Evolutionary conservation across 2,888 invertebrate species (phyloP), one percentile per base, ranked within the genome.

Genomic region (Epistrophe eligans): DNA sequence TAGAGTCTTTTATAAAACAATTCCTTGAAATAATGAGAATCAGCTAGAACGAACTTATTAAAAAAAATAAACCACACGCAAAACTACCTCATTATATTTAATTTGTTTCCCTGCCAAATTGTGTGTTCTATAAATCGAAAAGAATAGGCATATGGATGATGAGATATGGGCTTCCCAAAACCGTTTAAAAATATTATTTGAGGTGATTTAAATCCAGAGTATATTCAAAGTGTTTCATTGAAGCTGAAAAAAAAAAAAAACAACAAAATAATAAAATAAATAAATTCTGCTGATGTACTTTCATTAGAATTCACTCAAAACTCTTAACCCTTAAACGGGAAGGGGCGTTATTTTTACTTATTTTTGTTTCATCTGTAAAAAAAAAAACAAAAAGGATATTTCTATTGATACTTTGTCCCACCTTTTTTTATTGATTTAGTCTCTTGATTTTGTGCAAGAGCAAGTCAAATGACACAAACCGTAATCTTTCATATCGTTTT

Each of bases 401-500:
- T 55, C 17, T 57, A 43, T 71, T 24, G 71, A 55, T 71, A 57
- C 55, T 57, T 71, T 71, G 50, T 67, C 35, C 48, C 67, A 67
- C 67, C 67, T 67, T 67, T 67, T 67, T 67, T 66, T 71, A 73
- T 79, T 52, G 74, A 76, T 74, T 79, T 50, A 64, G 50, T 79
- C 40, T 79, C 40, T 35, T 32, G 32, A 64, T 67, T 67, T 50
- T 67, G 35, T 45, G 32, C 19, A 58, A 81, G 73, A 72, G 64
- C 66, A 77, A 71, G 60, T 64, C 70, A 79, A 74, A 60, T 32
- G 67, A 55, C 17, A 60, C 24, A 79, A 83, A 43, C 48, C 57
- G 28, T 77, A 72, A 80, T 72, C 80, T 66, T 67, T 67, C 62
- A 40, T 52, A 84, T 67, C 77, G 77, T 72, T 62, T 64, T 73